Base-by-base conservation (phyloP, 2,113 vertebrate species). In the Tympanuchus pallidicinctus region DNA sequence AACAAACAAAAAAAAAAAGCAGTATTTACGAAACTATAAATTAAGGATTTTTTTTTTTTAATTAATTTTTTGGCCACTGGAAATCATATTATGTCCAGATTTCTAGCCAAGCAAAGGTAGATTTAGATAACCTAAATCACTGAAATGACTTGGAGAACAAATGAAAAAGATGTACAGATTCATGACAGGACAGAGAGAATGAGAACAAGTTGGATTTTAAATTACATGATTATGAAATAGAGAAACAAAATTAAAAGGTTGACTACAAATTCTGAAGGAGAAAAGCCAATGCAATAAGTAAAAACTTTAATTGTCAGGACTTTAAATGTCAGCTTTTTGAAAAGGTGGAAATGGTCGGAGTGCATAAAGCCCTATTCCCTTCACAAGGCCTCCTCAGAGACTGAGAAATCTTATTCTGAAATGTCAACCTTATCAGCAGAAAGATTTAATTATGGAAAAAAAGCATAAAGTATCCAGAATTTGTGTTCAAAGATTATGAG, bases 391-490 rank as follows among this genome's bases (percentile, higher is more conserved):
- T 91, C 63, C 40, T 87, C 19, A 71, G 86, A 94, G 71, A 30
- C 50, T 70, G 24, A 59, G 45, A 92, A 92, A 85, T 93, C 63
- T 75, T 66, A 50, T 52, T 86, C 66, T 82, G 81, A 94, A 96
- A 95, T 92, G 86, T 82, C 89, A 95, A n/a, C 21, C 66, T 90
- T 90, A 92, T 76, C 63, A 78, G 18, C 8, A 85, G 54, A 86
- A 89, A 81, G 34, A 94, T 94, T 86, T 78, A 94, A 78, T 88
- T 89, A 69, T n/a, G 5, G 4, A 13, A 61, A 47, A 73, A 74
- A 67, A 47, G 0, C 6, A 12, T 2, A 36, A 8, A 81, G 13
- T 32, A 45, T 66, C 52, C 69, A 90, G 48, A 94, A 76, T 84
- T 89, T 73, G 7, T 79, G n/a, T 84, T 63, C 36, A 70, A 95